Evolutionary conservation across 2,888 invertebrate genomes (phyloP).

Genomic region (Caenorhabditis macrosperma): DNA sequence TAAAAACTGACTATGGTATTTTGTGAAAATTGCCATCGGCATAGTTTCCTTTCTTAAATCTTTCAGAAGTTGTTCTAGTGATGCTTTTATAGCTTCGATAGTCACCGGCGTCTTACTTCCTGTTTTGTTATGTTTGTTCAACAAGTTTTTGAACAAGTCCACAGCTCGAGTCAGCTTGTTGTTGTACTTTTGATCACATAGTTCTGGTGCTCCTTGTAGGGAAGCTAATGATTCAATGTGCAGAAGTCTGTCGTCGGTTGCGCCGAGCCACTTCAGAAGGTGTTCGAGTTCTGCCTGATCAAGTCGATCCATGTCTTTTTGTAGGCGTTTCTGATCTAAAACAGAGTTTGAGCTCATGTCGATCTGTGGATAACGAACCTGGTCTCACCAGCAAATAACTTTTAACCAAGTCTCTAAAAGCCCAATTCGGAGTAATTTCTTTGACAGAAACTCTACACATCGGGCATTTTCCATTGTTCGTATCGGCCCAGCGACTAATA

Average conservation of each 20-base stretch:
- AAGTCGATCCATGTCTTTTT: conserved; percentile 3
- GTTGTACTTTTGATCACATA: not conserved
- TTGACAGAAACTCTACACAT: conserved; percentile 18
- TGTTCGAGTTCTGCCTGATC: conserved; percentile 14
- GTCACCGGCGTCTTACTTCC: too few species aligned
- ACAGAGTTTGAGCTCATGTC: not conserved
- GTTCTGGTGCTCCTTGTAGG: conserved; percentile 12
- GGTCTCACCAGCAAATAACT: conserved; percentile 12
- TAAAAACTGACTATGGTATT: conserved; percentile 12
- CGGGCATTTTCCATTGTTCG: conserved; percentile 17
- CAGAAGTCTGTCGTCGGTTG: not conserved
- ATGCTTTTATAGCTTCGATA: not conserved
- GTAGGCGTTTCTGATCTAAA: not conserved
- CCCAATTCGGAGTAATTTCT: conserved; percentile 16
- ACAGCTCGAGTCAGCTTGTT: not conserved
- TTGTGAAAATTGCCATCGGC: not conserved
- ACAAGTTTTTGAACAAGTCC: conserved; percentile 11
- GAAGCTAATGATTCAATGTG: conserved; percentile 21
- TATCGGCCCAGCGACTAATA: conserved; percentile 3
- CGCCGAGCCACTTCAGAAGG: conserved; percentile 17
- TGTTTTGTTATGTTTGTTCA: not conserved
- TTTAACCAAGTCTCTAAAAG: conserved; percentile 12
- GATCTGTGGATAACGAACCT: not conserved
- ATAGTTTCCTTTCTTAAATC: conserved; percentile 6
- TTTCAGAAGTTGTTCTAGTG: not conserved